Conservation (phyloP, 2,797 vertebrate species). For the Columba guinea region DNA sequence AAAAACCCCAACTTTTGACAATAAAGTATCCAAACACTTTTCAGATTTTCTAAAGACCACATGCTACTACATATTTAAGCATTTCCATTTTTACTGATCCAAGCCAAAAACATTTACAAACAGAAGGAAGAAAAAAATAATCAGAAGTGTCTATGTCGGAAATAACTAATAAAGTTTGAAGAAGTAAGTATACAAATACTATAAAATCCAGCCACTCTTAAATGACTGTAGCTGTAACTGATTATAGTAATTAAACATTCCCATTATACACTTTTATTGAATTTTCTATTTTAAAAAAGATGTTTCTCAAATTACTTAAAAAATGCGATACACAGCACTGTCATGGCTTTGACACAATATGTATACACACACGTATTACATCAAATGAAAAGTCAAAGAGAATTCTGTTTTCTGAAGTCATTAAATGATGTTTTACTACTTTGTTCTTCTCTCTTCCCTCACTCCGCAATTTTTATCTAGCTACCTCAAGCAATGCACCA, state of each 20-base stretch:
- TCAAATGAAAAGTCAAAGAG: not conserved
- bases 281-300: not conserved
- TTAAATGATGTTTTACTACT: not conserved
- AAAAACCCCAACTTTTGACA: not conserved
- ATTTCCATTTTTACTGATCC: not conserved
- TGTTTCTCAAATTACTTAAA: not conserved
- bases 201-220: not conserved
- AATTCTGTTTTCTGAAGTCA: not conserved
- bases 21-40: not conserved
- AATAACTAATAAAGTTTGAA: slow-evolving; percentile 21
- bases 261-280: not conserved
- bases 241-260: slow-evolving; percentile 6
- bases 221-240: not conserved
- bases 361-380: not conserved
- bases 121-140: not conserved
- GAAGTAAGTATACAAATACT: slow-evolving; percentile 6
- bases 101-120: not conserved
- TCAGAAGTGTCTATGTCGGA: not conserved
- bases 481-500: not conserved
- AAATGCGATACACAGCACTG: not conserved
- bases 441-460: not conserved
- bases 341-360: not conserved
- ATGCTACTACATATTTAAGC: not conserved
- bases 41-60: not conserved
- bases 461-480: not conserved